Evolutionary conservation across 2,797 vertebrate genomes (phyloP), one percentile per base, ranked within the genome.

Genomic region (Gadopsis marmoratus): DNA sequence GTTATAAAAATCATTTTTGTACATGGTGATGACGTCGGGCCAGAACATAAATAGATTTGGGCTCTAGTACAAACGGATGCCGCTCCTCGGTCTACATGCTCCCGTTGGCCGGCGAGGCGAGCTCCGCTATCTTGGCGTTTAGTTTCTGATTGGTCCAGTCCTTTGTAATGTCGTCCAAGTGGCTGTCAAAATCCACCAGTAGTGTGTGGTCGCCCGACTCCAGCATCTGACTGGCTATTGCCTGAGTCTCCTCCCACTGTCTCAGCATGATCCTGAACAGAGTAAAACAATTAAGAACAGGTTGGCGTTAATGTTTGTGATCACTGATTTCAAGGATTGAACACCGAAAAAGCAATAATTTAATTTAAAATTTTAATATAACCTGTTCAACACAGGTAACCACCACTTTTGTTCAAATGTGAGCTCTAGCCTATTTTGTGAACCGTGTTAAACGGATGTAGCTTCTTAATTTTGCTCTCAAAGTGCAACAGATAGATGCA

Each of bases 91-190:
- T 41, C 84, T 91, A 95, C 84, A 95, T 90, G 83, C 87, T 95
- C 45, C 95, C 95, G 33, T 95, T 95, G 50, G 91, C 95, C 19
- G 95, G 95, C 2, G 93, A 95, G 51, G 93, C 68, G 5, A 95
- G 93, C 77, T 96, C 96, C 3, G 91, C 93, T 66, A 98, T 97
- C 85, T 96, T 96, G 47, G 79, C 84, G 75, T 98, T 97, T 1
- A 97, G 94, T 74, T 93, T 95, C 90, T 96, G 95, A 94, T 98
- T 98, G 93, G 97, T 97, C 97, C 97, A 98, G 91, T 98, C 97
- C 84, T 94, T 95, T 19, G 95, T 95, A 62, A 98, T 97, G 95
- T 98, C 97, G 4, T 98, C 97, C 88, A 98, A 89, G 89, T 98
- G 97, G 82, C 92, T 94, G 90, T 98, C 97, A 47, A 97, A 98